Base-by-base conservation (phyloP, 2,797 vertebrate species). In the Phataginus tetradactyla region DNA sequence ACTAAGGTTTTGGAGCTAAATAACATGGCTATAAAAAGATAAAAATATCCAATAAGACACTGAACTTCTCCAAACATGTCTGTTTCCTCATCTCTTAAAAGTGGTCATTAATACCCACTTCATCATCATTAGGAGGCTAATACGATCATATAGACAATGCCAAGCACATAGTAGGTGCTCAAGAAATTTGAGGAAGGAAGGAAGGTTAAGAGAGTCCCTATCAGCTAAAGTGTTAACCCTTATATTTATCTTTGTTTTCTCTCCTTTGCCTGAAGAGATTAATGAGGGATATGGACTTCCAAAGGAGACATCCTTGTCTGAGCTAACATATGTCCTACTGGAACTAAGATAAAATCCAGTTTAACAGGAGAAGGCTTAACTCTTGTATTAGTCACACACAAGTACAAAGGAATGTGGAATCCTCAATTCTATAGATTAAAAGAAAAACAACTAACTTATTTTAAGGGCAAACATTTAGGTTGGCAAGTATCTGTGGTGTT, bases 381-480 rank as follows among this genome's bases (percentile, higher is more conserved):
- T 49, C 59, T 55, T 78, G 63, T 25, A 75, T 94, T 45, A 89
- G 39, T 91, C 75, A 90, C 27, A 59, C 57, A 59, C 59, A 92
- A 68, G 78, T 49, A 45, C 18, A 21, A 12, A 94, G 34, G 66
- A 90, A 88, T 61, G 63, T 66, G 71, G 86, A 45, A 53, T 39
- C 29, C 42, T 88, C 14, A 49, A 59, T 79, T 81, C 68, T 91
- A 91, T 55, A 87, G 17, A n/a, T 90, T 53, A 83, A 74, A 96
- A 86, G n/a, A 72, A 94, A 72, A 95, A 89, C 32, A 95, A 86
- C 39, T 83, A 80, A 61, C 37, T 95, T 86, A 86, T 34, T 96
- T 85, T 74, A 96, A 92, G 55, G 89, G 72, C 77, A 94, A 85
- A 42, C 84, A 87, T 85, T 95, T 94, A 9, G 23, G 5, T 87